A percentile compares a stretch with the other conserved stretches of the same genome.
Evolutionary conservation across 2,888 invertebrate species (phyloP).

Genomic region (Eutolmus rufibarbis): DNA sequence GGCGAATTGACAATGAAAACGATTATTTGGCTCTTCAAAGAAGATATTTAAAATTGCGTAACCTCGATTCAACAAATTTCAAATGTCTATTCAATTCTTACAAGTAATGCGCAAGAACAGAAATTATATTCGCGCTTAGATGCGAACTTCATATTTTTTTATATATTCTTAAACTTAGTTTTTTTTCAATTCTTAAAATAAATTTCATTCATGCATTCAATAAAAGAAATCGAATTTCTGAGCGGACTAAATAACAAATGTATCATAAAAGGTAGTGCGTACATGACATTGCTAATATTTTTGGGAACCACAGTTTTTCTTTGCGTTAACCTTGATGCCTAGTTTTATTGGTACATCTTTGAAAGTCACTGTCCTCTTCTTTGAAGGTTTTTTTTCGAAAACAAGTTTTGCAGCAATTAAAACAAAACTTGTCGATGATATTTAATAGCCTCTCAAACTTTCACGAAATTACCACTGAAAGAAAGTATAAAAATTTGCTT

Average conservation of each 20-base stretch:
- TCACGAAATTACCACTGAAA: neutral
- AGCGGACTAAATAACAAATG: neutral
- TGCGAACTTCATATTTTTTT: neutral
- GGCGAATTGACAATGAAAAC: neutral
- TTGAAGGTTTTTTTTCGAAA: neutral
- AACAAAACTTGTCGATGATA: neutral
- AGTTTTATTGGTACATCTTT: neutral
- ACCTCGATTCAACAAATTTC: neutral
- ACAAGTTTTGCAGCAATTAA: neutral
- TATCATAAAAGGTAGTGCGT: neutral
- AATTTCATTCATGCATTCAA: neutral
- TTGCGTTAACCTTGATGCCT: neutral
- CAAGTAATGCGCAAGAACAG: neutral
- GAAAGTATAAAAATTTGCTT: neutral
- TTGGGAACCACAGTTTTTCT: neutral
- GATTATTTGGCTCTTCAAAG: neutral
- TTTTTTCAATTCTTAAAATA: neutral
- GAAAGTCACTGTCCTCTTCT: neutral
- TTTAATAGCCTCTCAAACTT: neutral
- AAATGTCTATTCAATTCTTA: neutral
- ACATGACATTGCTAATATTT: neutral
- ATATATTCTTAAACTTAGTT: neutral
- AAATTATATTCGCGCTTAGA: neutral
- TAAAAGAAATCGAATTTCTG: neutral
- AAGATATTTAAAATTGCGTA: neutral